Base-by-base conservation (phyloP, 2,113 vertebrate species). In the Strigops habroptila region DNA sequence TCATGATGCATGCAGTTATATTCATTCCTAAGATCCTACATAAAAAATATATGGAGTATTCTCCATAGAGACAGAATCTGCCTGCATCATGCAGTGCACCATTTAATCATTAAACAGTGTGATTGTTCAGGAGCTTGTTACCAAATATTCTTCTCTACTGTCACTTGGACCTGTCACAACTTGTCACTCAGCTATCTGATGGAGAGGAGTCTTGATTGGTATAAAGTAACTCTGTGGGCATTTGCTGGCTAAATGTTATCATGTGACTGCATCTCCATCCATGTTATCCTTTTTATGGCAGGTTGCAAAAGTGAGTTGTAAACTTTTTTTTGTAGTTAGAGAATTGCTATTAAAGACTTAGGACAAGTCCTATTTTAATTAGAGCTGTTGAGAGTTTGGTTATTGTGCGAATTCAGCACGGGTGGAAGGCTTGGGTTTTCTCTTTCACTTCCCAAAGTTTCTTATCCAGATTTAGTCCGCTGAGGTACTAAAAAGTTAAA, bases 1-100 rank as follows among this genome's bases (percentile, higher is more conserved):
- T 96, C 75, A 94, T 94, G 55, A 37, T 37, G 14, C 52, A 60
- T 83, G 63, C 0, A 0, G 49, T 77, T 82, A 81, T 91, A 60
- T 83, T 95, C 59, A 28, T 59, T 35, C 57, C 57, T 80, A 46
- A 91, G 70, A 63, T 51, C 39, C 30, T 71, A 59, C 74, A 82
- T 94, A 55, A 95, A 96, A 94, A 86, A 95, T 83, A 88, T 5
- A 81, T 82, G 52, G 17, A 48, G 4, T 55, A 18, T 84, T 86
- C 60, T 60, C 52, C 83, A 68, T 15, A 75, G 86, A 84, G 51
- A 49, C 24, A 71, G 41, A 16, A 68, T 86, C 48, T 74, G 37
- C 59, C 71, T 91, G n/a, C 43, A 48, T 96, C 73, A 19, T 85
- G 52, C 71, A 78, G 0, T 81, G 60, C 14, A 65, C 60, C 27